phyloP scores from a whole-genome alignment of 2,113 vertebrate genomes.

The Limanda limanda region DNA sequence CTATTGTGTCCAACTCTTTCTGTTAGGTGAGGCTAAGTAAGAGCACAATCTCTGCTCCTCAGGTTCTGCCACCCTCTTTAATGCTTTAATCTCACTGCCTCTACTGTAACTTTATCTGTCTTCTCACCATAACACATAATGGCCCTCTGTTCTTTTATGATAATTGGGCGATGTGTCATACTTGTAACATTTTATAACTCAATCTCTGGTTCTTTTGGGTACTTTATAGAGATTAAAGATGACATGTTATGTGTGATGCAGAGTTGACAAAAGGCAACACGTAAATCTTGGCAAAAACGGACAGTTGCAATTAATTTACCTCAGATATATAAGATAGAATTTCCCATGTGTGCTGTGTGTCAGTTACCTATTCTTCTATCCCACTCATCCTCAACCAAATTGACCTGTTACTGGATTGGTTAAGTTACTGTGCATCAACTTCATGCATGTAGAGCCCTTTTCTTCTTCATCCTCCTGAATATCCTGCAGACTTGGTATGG shows the following conservation, averaged over 20 bases:
- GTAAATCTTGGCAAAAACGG: too few relatives aligned
- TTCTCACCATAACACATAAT: slow-evolving; percentile 17
- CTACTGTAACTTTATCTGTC: slow-evolving; percentile 41
- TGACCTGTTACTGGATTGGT: not conserved
- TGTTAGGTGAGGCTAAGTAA: slow-evolving; percentile 48
- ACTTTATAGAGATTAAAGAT: not conserved
- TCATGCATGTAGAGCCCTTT: too few relatives aligned
- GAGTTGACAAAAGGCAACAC: not conserved
- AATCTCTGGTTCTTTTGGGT: not conserved
- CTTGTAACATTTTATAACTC: too few relatives aligned
- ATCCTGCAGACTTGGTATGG: not conserved
- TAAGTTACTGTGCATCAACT: not conserved
- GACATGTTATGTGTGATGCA: not conserved
- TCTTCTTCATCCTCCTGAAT: not conserved
- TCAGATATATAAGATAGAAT: too few relatives aligned
- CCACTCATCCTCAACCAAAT: not conserved
- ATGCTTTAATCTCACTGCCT: slow-evolving; percentile 37
- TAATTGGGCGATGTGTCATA: too few relatives aligned
- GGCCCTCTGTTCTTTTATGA: not conserved
- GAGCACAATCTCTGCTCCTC: slow-evolving; percentile 33
- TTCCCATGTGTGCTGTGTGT: too few relatives aligned
- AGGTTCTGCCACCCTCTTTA: slow-evolving; percentile 43
- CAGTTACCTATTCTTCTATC: not conserved
- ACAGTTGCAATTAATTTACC: too few relatives aligned
- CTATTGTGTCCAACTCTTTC: slow-evolving; percentile 63